Evolutionary conservation across 2,797 vertebrate genomes (phyloP), one percentile per base, ranked within the genome.

Genomic region (Chlorospingus flavigularis): DNA sequence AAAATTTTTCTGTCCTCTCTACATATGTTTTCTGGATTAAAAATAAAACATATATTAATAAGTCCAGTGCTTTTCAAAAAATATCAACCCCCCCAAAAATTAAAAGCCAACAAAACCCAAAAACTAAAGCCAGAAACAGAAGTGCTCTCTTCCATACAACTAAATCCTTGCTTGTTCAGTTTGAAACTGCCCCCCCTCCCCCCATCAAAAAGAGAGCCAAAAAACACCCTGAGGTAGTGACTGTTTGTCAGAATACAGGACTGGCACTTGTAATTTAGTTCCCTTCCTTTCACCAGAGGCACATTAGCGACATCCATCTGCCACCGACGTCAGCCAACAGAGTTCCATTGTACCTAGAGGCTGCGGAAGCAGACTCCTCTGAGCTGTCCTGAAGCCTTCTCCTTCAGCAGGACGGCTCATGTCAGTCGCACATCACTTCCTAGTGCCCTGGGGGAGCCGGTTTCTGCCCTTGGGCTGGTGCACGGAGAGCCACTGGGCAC

Each of bases 401-500:
- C 51, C 40, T 65, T 39, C 50, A 6, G 58, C 10, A 20, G 2
- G 50, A 21, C 0, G 30, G 11, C 26, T 16, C 42, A 11, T 3
- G 21, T 19, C 67, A 24, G 30, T 96, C 33, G 86, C 60, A 91
- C 95, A 7, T 96, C 37, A 98, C 84, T 98, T 98, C 68, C 91
- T 97, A 7, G 96, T 39, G 58, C 94, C 82, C 40, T 98, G 96
- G 58, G 96, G 70, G 4, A 96, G 98, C 39, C 96, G 91, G 63
- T 96, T 98, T 20, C 97, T 98, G 20, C 78, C 95, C 73, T 96
- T 98, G 94, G 96, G 97, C 94, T 98, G 98, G 93, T 99, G 99
- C 45, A 99, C 99, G 0, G 98, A 96, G 79, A 99, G 98, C 99
- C 99, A 99, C 94, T 99, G 99, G 65, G 98, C 91, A 63, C 99